Percentiles rank a stretch among this genome's conserved stretches.
phyloP scores from a whole-genome alignment of 2,797 vertebrate species.

The Coregonus suidteri region DNA sequence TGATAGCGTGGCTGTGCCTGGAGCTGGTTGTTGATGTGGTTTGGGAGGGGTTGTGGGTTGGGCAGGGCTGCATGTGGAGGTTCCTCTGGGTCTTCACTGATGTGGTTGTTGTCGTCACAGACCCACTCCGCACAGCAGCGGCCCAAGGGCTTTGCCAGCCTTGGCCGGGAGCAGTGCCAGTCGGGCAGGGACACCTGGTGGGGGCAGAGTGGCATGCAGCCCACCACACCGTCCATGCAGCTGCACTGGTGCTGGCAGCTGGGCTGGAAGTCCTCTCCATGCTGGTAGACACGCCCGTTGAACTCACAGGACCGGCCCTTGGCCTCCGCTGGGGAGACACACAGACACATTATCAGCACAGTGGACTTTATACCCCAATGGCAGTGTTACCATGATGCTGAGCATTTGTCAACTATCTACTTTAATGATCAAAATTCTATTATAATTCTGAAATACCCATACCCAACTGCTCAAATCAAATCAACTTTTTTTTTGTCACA shows the following conservation, averaged over 20 bases:
- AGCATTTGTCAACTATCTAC: too few relatives aligned
- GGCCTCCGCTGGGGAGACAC: slow-evolving; percentile 61
- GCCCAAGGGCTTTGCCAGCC: slow-evolving; percentile 45
- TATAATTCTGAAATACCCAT: not conserved
- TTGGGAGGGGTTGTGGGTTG: slow-evolving; percentile 44
- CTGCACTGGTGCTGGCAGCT: slow-evolving; percentile 78
- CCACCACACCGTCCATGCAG: slow-evolving; percentile 78
- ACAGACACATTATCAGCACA: not conserved
- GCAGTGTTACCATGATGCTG: too few relatives aligned
- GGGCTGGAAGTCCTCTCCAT: slow-evolving; percentile 77
- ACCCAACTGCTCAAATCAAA: not conserved
- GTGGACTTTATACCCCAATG: not conserved
- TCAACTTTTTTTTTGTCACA: too few relatives aligned
- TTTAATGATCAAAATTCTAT: not conserved
- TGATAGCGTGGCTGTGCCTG: slow-evolving; percentile 26
- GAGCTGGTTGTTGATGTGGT: slow-evolving; percentile 67
- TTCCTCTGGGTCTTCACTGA: slow-evolving; percentile 63
- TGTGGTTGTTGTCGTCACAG: slow-evolving; percentile 73
- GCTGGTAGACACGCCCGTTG: slow-evolving; percentile 72
- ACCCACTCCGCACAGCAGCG: slow-evolving; percentile 75
- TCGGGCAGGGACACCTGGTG: slow-evolving; percentile 66
- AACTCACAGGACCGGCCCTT: slow-evolving; percentile 77
- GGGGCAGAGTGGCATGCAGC: slow-evolving; percentile 79
- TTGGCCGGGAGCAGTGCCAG: slow-evolving; percentile 62
- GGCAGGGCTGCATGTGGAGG: slow-evolving; percentile 19